phyloP scores from a whole-genome alignment of 2,888 invertebrate species.

The Xestobium rufovillosum region DNA sequence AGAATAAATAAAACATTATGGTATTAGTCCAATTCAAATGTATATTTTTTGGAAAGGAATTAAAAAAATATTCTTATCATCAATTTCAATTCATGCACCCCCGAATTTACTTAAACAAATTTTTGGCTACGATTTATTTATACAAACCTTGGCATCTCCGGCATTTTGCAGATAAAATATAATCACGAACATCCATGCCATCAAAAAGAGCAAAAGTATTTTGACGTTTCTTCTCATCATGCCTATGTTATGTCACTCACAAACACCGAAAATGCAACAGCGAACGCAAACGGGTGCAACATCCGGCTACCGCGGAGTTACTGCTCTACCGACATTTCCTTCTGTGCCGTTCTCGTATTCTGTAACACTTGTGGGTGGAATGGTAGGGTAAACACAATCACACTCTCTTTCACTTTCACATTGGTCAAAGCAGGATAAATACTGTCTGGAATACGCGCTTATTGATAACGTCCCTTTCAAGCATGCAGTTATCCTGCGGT shows the following conservation, averaged over 20 bases:
- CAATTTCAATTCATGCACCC: no score
- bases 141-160: constrained; percentile 49
- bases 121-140: no score
- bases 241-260: constrained; percentile 8
- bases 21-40: no score
- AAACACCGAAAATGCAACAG: not conserved
- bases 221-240: constrained; percentile 56
- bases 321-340: not conserved
- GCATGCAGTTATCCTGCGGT: no score
- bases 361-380: not conserved
- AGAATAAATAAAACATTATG: no score
- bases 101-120: no score
- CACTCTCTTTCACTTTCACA: constrained; percentile 2
- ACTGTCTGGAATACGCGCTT: no score
- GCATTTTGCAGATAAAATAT: constrained; percentile 55
- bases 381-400: not conserved
- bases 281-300: no score
- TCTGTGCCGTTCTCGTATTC: constrained; percentile 1
- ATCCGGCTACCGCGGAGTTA: not conserved
- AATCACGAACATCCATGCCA: constrained; percentile 57
- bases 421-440: not conserved
- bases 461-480: no score
- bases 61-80: no score
- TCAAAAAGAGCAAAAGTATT: constrained; percentile 52
- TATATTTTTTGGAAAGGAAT: no score